Evolutionary conservation across 2,888 invertebrate genomes (phyloP).

Genomic region (Drosophila robusta): DNA sequence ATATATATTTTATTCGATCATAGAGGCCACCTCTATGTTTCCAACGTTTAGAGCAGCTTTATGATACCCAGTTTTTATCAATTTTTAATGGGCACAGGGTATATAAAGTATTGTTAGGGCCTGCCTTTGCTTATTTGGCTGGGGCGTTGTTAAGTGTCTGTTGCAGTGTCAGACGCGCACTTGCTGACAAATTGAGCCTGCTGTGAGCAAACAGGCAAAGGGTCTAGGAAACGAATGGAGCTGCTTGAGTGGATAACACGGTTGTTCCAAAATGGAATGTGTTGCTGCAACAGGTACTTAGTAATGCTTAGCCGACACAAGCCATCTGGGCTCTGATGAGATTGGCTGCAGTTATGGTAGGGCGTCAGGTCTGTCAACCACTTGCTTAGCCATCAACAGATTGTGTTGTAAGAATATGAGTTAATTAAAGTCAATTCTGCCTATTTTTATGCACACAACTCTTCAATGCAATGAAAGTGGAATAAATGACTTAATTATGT

Average conservation of each 20-base stretch:
- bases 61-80: not conserved
- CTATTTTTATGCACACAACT: not conserved
- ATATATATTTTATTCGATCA: not conserved
- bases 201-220: conserved; percentile 38
- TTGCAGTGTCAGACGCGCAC: conserved; percentile 53
- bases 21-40: not conserved
- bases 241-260: conserved; percentile 28
- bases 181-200: conserved; percentile 69
- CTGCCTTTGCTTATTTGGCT: conserved; percentile 42
- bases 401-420: too few relatives aligned
- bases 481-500: conserved; percentile 5
- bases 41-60: not conserved
- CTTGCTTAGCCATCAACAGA: not conserved
- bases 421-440: not conserved
- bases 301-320: not conserved
- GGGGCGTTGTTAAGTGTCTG: conserved; percentile 48
- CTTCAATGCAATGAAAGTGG: not conserved
- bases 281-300: conserved; percentile 39
- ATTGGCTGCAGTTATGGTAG: not conserved
- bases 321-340: not conserved
- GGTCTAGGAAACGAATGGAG: conserved; percentile 48
- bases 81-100: conserved; percentile 8
- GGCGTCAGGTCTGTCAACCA: not conserved
- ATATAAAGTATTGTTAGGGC: conserved; percentile 34
- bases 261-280: not conserved